Conservation (phyloP, 1,140 invertebrate species). For the Oedothorax gibbosus region DNA sequence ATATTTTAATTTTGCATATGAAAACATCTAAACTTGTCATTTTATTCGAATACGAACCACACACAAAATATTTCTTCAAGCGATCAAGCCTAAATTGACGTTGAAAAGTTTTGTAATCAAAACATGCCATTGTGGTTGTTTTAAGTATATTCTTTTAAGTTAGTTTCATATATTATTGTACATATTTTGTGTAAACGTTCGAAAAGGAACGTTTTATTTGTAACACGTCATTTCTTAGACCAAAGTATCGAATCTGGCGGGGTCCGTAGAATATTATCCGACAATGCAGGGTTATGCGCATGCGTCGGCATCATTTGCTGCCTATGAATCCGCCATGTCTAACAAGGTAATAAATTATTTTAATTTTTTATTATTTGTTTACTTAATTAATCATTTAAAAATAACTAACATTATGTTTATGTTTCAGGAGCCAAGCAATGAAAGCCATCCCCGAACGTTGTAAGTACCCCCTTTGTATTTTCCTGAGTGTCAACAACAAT, state of each 20-base stretch:
- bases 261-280: constrained; percentile 26
- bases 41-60: no score
- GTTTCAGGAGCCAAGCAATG: constrained; percentile 50
- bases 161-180: no score
- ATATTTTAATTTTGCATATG: no score
- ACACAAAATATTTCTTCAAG: no score
- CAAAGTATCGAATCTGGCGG: constrained; percentile 45
- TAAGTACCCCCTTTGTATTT: constrained; percentile 51
- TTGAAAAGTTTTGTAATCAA: no score
- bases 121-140: no score
- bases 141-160: no score
- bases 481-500: neutral
- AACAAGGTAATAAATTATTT: constrained; percentile 47
- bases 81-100: no score
- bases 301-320: constrained; percentile 41
- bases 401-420: constrained; percentile 3
- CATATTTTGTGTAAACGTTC: no score
- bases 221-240: constrained; percentile 28
- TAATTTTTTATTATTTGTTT: constrained; percentile 19
- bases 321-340: constrained; percentile 59
- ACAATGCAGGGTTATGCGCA: constrained; percentile 48
- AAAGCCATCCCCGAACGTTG: constrained; percentile 57
- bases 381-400: neutral
- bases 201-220: neutral
- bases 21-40: no score